phyloP scores from a whole-genome alignment of 2,888 invertebrate genomes.

The Acanthococcus lagerstroemiae region DNA sequence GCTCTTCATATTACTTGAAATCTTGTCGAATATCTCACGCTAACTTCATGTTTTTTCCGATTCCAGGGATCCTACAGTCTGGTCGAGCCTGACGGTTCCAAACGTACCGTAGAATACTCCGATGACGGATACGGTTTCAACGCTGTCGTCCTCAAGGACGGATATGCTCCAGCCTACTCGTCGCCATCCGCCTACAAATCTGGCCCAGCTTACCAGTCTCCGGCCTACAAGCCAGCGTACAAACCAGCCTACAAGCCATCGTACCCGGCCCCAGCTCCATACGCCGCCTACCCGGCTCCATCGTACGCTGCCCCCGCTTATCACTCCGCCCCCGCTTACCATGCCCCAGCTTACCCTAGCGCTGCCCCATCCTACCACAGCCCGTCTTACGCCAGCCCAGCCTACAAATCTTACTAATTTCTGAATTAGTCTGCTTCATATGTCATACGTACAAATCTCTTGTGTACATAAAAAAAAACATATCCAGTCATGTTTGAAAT shows the following conservation, averaged over 20 bases:
- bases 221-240: conserved; percentile 32
- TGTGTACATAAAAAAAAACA: conserved; percentile 20
- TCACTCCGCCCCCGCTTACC: conserved; percentile 1
- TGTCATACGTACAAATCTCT: conserved; percentile 18
- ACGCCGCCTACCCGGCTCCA: conserved; percentile 16
- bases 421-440: conserved; percentile 2
- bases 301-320: conserved; percentile 18
- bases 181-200: conserved; percentile 33
- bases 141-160: conserved; percentile 35
- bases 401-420: conserved; percentile 14
- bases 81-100: conserved; percentile 36
- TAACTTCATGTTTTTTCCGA: background rate
- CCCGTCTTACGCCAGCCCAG: conserved; percentile 4
- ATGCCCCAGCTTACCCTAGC: conserved; percentile 15
- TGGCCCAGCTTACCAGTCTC: conserved; percentile 28
- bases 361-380: conserved; percentile 16
- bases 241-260: conserved; percentile 31
- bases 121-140: conserved; percentile 36
- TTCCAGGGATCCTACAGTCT: conserved; percentile 33
- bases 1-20: too few species aligned
- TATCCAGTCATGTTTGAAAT: conserved; percentile 29
- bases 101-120: conserved; percentile 36
- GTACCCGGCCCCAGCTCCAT: conserved; percentile 16
- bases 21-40: background rate
- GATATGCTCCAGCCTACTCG: conserved; percentile 25